Conservation (phyloP, 1,140 invertebrate genomes). For the Odontomachus brunneus region DNA sequence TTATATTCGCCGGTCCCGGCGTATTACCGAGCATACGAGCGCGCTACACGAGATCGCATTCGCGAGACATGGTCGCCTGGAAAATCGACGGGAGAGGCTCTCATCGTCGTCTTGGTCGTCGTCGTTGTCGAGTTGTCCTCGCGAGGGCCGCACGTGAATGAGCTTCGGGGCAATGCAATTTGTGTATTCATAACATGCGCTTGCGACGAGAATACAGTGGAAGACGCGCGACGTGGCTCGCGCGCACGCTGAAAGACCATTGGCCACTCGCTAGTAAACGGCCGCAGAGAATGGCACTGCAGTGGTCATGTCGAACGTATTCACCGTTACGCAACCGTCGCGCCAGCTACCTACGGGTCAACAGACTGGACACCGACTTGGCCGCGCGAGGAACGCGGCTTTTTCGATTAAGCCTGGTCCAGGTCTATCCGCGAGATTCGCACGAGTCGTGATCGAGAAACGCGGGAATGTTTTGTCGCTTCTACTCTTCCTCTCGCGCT, state of each 20-base stretch:
- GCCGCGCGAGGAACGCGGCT: slow-evolving; percentile 66
- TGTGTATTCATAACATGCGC: slow-evolving; percentile 76
- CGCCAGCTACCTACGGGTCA: slow-evolving; percentile 73
- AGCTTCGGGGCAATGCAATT: slow-evolving; percentile 68
- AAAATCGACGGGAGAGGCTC: slow-evolving; percentile 12
- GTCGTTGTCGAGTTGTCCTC: background rate
- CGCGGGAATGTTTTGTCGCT: background rate
- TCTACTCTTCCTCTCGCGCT: slow-evolving; percentile 8
- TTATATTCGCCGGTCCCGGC: background rate
- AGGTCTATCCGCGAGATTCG: slow-evolving; percentile 26
- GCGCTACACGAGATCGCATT: background rate
- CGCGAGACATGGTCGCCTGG: background rate
- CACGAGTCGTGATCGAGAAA: background rate
- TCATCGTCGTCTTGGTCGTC: too few species aligned
- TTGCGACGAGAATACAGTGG: slow-evolving; percentile 55
- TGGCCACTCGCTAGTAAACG: slow-evolving; percentile 73
- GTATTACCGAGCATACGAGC: background rate
- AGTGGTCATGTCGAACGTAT: slow-evolving; percentile 75
- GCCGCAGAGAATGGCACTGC: slow-evolving; percentile 71
- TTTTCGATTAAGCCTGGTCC: slow-evolving; percentile 74
- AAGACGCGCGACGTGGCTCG: slow-evolving; percentile 55
- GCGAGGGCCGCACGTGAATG: slow-evolving; percentile 46
- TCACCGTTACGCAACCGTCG: slow-evolving; percentile 81
- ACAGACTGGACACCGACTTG: slow-evolving; percentile 68
- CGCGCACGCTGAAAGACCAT: slow-evolving; percentile 62